These are phyloP conservation scores for Mantis religiosa DNA, from an alignment of 2,888 invertebrate species.

Conservation along the genomic window DNA sequence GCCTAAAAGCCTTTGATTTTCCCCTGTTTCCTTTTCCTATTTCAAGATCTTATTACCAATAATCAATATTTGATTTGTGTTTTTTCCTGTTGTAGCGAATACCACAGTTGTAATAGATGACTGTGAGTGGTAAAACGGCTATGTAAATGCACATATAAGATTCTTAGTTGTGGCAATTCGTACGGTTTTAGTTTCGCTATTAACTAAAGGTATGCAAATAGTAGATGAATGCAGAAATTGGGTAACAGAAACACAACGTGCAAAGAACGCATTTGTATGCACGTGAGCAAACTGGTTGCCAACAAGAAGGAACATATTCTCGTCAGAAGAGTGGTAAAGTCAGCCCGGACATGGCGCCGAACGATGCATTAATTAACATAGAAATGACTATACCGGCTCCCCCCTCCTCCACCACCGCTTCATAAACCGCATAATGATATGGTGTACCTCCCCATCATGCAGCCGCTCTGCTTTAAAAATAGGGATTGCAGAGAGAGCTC, in stretches of 20 bases:
- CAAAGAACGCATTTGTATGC: not conserved
- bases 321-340: not conserved
- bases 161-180: too few species aligned
- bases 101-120: too few species aligned
- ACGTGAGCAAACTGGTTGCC: not conserved
- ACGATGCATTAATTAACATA: slow-evolving; percentile 26
- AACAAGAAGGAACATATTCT: not conserved
- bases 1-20: too few species aligned
- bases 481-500: not conserved
- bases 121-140: too few species aligned
- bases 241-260: not conserved
- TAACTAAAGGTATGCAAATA: too few species aligned
- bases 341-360: slow-evolving; percentile 1
- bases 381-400: slow-evolving; percentile 19
- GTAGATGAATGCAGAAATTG: too few species aligned
- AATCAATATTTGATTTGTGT: too few species aligned
- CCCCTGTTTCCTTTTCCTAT: too few species aligned
- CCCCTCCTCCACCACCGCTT: not conserved
- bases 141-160: too few species aligned
- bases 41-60: too few species aligned
- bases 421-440: not conserved
- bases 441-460: not conserved
- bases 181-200: too few species aligned
- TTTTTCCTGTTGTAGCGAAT: too few species aligned
- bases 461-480: not conserved